Percentiles rank a stretch among this genome's conserved stretches.
Evolutionary conservation across 2,888 invertebrate species (phyloP).

Genomic region (Torymus texanus): DNA sequence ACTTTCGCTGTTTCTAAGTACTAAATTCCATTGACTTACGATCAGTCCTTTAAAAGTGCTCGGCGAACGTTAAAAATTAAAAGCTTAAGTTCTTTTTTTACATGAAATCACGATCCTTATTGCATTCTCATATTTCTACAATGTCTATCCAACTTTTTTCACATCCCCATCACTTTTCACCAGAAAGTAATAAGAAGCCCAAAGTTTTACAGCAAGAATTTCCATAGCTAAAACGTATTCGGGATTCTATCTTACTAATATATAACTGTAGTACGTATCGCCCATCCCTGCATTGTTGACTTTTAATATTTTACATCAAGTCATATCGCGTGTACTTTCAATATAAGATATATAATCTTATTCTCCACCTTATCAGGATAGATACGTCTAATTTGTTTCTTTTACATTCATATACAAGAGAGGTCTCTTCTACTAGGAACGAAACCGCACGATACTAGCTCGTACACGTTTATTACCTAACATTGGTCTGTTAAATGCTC

Average conservation of each 20-base stretch:
- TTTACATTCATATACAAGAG: conserved; percentile 39
- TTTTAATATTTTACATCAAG: conserved; percentile 44
- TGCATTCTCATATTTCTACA: conserved; percentile 19
- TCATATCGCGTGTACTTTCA: conserved; percentile 40
- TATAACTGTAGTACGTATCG: background rate
- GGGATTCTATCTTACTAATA: conserved; percentile 11
- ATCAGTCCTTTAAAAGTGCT: background rate
- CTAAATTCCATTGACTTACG: conserved; percentile 15
- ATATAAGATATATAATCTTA: conserved; percentile 16
- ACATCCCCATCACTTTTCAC: conserved; percentile 9
- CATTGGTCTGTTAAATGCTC: conserved; percentile 37
- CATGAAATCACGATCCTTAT: background rate
- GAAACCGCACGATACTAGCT: conserved; percentile 34
- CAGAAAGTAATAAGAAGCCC: conserved; percentile 14
- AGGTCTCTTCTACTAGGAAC: conserved; percentile 45
- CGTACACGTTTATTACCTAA: conserved; percentile 34
- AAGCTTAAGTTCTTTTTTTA: conserved; percentile 2
- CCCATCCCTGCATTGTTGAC: background rate
- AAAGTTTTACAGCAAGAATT: conserved; percentile 39
- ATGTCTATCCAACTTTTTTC: conserved; percentile 36
- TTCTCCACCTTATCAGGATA: conserved; percentile 7
- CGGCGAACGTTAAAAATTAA: background rate
- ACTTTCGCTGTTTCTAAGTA: conserved; percentile 22
- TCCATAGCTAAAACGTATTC: conserved; percentile 10
- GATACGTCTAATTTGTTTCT: conserved; percentile 22